Evolutionary conservation across 1,140 invertebrate genomes (phyloP).

Genomic region (Drosophila rhopaloa): DNA sequence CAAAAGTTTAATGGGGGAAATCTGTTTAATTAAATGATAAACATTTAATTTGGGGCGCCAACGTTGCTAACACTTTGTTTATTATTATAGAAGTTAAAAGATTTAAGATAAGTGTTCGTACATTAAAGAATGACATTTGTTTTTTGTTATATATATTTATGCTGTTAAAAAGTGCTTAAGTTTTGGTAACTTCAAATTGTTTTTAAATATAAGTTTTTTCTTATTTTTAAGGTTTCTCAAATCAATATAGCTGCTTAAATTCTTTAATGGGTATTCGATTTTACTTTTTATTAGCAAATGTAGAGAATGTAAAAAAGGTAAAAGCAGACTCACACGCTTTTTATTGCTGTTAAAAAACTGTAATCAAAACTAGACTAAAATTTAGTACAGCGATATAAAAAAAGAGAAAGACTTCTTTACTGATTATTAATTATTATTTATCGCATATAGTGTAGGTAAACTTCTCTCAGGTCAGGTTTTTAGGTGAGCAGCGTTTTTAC

Average conservation of each 20-base stretch:
- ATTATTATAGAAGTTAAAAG: not conserved
- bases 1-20: conserved; percentile 40
- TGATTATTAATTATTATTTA: not conserved
- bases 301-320: too few species aligned
- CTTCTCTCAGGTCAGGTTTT: not conserved
- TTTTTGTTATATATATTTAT: not conserved
- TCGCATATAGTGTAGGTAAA: not conserved
- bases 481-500: not conserved
- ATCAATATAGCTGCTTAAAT: too few species aligned
- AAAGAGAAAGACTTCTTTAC: not conserved
- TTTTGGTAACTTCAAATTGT: too few species aligned
- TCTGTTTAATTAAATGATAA: conserved; percentile 49
- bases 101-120: not conserved
- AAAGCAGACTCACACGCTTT: not conserved
- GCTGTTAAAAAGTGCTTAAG: too few species aligned
- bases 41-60: conserved; percentile 31
- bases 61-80: conserved; percentile 14
- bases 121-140: not conserved
- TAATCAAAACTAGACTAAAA: not conserved
- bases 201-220: too few species aligned
- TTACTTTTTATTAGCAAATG: too few species aligned
- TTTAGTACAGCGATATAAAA: not conserved
- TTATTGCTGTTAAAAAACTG: not conserved
- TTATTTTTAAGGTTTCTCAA: too few species aligned
- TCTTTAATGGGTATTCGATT: too few species aligned